Evolutionary conservation across 2,888 invertebrate species (phyloP), one percentile per base, ranked within the genome.

Genomic region (Dicyrtomina minuta): DNA sequence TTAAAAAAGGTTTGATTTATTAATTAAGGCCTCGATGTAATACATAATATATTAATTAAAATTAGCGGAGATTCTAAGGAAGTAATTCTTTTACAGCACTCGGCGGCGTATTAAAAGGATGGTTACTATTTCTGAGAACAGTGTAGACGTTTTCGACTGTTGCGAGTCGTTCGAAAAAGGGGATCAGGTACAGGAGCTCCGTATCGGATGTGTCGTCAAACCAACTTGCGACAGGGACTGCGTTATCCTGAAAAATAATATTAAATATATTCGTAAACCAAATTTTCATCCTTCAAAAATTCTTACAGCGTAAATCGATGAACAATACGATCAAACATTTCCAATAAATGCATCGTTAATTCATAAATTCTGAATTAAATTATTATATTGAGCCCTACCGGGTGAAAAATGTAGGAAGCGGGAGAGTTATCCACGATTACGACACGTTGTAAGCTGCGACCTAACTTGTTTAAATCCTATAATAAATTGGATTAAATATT

Each of bases 381-480:
- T 20, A 17, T 39, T 33, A 13, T 12, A 49, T 20, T 49, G 2
- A 43, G 15, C 17, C 72, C 72, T 71, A 77, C 96, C 81, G 98
- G 98, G 88, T 99, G 99, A 90, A 99, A 99, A 87, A 98, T 96
- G 84, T 99, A 99, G 78, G 96, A 96, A 81, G 97, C 97, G 80
- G 99, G 99, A 81, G 98, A 99, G 86, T 99, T 99, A 87, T 99
- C 99, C 79, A 99, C 93, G 81, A 99, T 99, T 81, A 99, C 90
- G 81, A 97, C 95, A 83, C 95, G 92, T 80, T 93, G 90, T 82
- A 99, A 86, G 84, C 97, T 96, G 77, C 99, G 88, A 72, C 99
- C 99, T 78, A 99, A 87, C 82, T 95, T 93, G 86, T 96, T 96
- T 81, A 99, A 88, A 87, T 99, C 99, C 87, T 75, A 22, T 15